Evolutionary conservation across 2,113 vertebrate genomes (phyloP).

Genomic region (Otocyon megalotis): DNA sequence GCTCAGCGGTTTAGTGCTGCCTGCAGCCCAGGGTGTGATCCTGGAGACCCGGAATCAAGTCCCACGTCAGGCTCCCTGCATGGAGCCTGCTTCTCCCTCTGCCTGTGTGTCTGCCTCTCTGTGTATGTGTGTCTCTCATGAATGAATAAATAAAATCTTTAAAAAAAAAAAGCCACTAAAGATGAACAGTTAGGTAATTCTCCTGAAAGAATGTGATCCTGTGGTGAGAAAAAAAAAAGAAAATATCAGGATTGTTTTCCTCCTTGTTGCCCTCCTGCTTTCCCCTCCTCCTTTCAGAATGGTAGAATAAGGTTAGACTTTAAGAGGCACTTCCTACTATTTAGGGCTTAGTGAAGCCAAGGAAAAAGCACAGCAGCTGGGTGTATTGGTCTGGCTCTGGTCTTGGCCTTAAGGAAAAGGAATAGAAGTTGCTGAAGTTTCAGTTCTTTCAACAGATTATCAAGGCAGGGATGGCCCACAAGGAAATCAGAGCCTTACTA

Average conservation of each 20-base stretch:
- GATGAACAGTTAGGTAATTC: neutral
- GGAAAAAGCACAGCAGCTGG: neutral
- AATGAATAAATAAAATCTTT: too few species aligned
- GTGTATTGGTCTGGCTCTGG: neutral
- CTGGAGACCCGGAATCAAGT: too few species aligned
- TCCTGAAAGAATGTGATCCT: neutral
- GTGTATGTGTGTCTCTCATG: too few species aligned
- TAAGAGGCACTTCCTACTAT: neutral
- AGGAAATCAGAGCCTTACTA: neutral
- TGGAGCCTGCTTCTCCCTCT: too few species aligned
- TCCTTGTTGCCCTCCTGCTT: neutral
- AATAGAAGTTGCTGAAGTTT: neutral
- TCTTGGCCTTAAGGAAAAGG: neutral
- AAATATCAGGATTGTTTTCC: neutral
- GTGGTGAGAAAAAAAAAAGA: neutral
- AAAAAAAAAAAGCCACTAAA: neutral
- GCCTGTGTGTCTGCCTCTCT: too few species aligned
- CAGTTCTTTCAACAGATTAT: constrained; percentile 4
- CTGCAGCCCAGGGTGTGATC: too few species aligned
- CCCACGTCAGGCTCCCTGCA: too few species aligned
- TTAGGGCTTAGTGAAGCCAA: neutral
- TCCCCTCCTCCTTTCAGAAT: neutral
- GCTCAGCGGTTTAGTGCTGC: too few species aligned
- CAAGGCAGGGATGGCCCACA: neutral
- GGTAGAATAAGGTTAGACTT: neutral